These are phyloP conservation scores for Forbesichthys papilliferus DNA, from an alignment of 2,113 vertebrate genomes.

Conservation along the genomic window DNA sequence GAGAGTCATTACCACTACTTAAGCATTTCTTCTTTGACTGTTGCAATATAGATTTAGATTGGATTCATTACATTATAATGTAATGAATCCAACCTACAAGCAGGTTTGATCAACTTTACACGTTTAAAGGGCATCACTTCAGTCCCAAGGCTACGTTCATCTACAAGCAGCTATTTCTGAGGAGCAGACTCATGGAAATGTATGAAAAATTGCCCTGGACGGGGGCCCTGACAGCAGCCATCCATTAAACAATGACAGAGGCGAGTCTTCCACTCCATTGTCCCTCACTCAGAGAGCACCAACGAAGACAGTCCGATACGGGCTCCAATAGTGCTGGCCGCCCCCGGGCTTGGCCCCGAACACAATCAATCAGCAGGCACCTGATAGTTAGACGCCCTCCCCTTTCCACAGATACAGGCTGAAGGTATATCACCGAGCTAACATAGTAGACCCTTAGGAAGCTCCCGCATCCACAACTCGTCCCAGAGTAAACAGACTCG, in stretches of 20 bases:
- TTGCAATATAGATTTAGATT: too few species aligned
- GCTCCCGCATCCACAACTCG: conserved; percentile 50
- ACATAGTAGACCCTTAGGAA: conserved; percentile 44
- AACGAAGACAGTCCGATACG: conserved; percentile 57
- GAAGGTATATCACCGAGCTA: conserved; percentile 47
- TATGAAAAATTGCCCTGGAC: conserved; percentile 48
- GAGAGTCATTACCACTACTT: too few species aligned
- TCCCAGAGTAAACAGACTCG: conserved; percentile 81
- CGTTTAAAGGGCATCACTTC: too few species aligned
- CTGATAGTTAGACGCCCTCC: conserved; percentile 50
- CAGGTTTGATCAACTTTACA: too few species aligned
- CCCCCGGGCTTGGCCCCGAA: conserved; percentile 18
- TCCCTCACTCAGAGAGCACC: conserved; percentile 26
- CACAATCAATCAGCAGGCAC: conserved; percentile 52
- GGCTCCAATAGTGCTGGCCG: conserved; percentile 33
- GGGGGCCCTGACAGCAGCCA: conserved; percentile 50
- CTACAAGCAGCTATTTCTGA: conserved; percentile 2
- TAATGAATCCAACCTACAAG: too few species aligned
- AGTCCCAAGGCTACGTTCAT: not conserved
- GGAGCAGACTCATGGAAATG: conserved; percentile 46
- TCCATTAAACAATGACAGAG: conserved; percentile 56
- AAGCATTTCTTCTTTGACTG: too few species aligned
- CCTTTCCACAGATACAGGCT: conserved; percentile 9
- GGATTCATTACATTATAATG: too few species aligned
- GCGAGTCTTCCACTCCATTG: conserved; percentile 41